Base-by-base conservation (phyloP, 2,113 vertebrate genomes). In the Ancistrus triradiatus region DNA sequence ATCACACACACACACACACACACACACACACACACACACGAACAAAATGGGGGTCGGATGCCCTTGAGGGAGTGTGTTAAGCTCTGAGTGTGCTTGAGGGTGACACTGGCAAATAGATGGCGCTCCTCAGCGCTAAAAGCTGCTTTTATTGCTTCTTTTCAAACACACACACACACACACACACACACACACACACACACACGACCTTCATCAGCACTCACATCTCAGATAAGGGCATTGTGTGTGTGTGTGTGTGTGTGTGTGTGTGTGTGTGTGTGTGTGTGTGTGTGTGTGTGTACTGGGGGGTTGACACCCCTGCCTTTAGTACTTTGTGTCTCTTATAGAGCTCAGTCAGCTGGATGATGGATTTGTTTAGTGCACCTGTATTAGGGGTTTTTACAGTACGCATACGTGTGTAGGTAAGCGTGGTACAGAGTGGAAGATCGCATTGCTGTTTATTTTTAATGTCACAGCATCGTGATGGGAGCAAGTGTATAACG, bases 31-130 rank as follows among this genome's bases (percentile, higher is more conserved):
- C 25, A 33, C 28, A 48, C 19, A 48, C 43, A 61, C 3, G 25
- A 0, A 7, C 11, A 21, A 9, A 21, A 25, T 43, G 35, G 57
- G 46, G 46, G 31, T 48, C 7, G 59, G 46, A 49, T 62, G 59
- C 59, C 59, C 59, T 62, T 62, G 59, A 62, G 31, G 46, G 38
- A 42, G 66, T 19, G 53, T 57, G 59, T 61, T 33, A 46, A 48
- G 44, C 44, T 57, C 3, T 25, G 38, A 57, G 35, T 57, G 35
- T 25, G 33, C 53, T 57, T 57, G 18, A 57, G 53, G 53, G 53
- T 57, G 53, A 57, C 53, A 15, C 24, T 57, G 53, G 38, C 40
- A 57, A 57, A 57, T 57, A 38, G 53, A 40, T 25, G 19, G 35
- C 6, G 5, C 28, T 46, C 43, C 31, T 60, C 52, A 9, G 31